Evolutionary conservation across 2,888 invertebrate species (phyloP).

Genomic region (Eurois occulta): DNA sequence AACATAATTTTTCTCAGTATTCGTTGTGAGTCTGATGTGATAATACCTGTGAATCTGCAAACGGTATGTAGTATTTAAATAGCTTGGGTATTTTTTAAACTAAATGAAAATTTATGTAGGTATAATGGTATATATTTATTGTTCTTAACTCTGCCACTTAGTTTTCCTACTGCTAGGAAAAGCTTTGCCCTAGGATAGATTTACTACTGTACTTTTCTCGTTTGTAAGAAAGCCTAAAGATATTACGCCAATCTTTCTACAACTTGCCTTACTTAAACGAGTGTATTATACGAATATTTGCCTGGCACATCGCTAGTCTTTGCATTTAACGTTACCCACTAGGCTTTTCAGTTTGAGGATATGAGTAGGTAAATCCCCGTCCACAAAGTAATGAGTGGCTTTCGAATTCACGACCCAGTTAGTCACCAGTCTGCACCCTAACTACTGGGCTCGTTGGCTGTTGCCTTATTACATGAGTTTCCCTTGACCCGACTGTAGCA

Average conservation of each 20-base stretch:
- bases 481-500: conserved; percentile 20
- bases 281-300: background rate
- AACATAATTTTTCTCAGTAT: conserved; percentile 46
- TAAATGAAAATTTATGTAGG: background rate
- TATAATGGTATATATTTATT: background rate
- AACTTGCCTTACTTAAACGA: background rate
- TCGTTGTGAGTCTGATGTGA: conserved; percentile 38
- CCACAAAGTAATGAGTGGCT: background rate
- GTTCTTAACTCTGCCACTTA: background rate
- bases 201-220: background rate
- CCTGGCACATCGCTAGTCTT: background rate
- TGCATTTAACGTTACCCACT: background rate
- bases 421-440: background rate
- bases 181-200: background rate
- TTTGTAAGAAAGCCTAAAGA: background rate
- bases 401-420: background rate
- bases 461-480: background rate
- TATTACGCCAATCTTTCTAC: background rate
- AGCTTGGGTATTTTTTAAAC: background rate
- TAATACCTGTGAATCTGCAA: conserved; percentile 24
- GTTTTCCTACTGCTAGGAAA: background rate
- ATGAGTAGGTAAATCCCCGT: background rate
- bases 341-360: background rate
- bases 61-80: conserved; percentile 39
- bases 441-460: background rate